Evolutionary conservation across 2,888 invertebrate species (phyloP).

Genomic region (Caenorhabditis becei): DNA sequence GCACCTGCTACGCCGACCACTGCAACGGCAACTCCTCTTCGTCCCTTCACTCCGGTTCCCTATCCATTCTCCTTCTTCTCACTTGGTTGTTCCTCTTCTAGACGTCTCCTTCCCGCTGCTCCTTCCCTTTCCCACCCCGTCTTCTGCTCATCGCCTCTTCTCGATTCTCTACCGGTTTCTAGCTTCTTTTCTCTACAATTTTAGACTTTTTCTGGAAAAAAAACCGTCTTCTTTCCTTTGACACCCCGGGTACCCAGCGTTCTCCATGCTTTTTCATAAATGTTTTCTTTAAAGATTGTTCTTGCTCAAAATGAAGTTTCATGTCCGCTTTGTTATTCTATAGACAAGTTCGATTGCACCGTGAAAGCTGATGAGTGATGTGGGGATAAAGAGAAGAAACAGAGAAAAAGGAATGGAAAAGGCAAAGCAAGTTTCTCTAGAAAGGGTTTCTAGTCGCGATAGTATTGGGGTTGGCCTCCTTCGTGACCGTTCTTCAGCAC

Average conservation of each 20-base stretch:
- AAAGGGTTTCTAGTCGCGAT: constrained; percentile 27
- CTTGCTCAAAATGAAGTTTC: constrained; percentile 27
- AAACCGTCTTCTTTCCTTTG: background rate
- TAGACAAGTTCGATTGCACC: constrained; percentile 40
- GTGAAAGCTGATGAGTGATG: constrained; percentile 37
- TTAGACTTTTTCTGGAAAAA: background rate
- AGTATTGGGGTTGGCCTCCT: constrained; percentile 41
- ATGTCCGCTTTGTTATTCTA: constrained; percentile 16
- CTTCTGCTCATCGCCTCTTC: background rate
- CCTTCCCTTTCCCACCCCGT: background rate
- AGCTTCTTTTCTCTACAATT: background rate
- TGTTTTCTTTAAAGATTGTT: constrained; percentile 1
- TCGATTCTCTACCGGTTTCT: constrained; percentile 10
- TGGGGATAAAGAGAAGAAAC: background rate
- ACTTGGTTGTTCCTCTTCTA: constrained; percentile 1
- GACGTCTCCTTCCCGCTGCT: background rate
- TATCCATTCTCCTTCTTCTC: background rate
- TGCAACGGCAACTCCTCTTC: constrained; percentile 81
- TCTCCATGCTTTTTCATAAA: too few relatives aligned
- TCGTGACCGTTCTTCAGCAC: constrained; percentile 78
- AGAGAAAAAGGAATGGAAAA: constrained; percentile 1
- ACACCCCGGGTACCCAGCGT: background rate
- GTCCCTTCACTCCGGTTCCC: constrained; percentile 2
- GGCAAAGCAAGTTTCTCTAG: constrained; percentile 26
- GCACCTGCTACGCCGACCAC: constrained; percentile 80